phyloP scores from a whole-genome alignment of 2,113 vertebrate species.

The Nesospiza acunhae region DNA sequence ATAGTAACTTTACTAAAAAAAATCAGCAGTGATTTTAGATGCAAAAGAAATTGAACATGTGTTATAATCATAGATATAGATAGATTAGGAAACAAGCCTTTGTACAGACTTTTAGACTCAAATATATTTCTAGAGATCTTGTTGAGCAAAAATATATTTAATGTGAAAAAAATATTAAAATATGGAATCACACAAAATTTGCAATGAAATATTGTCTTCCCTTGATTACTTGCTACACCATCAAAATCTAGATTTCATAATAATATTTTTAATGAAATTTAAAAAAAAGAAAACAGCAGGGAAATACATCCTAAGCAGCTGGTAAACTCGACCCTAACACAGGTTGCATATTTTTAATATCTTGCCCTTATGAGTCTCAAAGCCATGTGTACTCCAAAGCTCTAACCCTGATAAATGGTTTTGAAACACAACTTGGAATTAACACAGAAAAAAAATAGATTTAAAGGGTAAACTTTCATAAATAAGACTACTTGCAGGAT shows the following conservation, averaged over 20 bases:
- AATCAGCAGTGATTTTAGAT: neutral
- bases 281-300: neutral
- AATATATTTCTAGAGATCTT: neutral
- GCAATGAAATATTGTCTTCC: neutral
- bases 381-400: neutral
- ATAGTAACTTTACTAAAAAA: neutral
- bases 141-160: neutral
- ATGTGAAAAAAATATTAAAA: neutral
- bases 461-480: constrained; percentile 6
- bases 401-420: neutral
- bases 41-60: neutral
- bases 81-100: neutral
- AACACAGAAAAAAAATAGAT: constrained; percentile 41
- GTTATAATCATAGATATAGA: neutral
- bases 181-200: neutral
- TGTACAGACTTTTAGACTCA: neutral
- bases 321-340: neutral
- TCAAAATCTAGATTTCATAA: neutral
- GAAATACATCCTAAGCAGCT: neutral
- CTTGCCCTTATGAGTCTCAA: neutral
- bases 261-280: neutral
- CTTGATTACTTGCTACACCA: neutral
- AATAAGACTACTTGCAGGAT: constrained; percentile 12
- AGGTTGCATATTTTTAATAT: neutral
- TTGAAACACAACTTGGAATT: constrained; percentile 38